These are phyloP conservation scores for Zophobas morio DNA, from an alignment of 1,140 invertebrate genomes.

Conservation along the genomic window DNA sequence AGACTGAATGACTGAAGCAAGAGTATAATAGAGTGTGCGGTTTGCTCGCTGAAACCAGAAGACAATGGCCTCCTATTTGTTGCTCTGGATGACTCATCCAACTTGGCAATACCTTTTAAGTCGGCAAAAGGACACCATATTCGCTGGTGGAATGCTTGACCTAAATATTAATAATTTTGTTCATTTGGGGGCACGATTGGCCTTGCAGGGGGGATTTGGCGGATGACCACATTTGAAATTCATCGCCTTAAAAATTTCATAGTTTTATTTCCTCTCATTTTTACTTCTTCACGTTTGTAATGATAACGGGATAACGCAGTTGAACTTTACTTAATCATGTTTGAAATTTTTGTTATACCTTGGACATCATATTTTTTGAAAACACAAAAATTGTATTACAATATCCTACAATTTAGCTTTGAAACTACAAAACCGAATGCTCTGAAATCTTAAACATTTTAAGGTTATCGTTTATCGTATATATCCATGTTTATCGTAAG, in stretches of 20 bases:
- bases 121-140: constrained; percentile 39
- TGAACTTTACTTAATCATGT: too few species aligned
- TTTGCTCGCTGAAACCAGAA: constrained; percentile 42
- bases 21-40: constrained; percentile 23
- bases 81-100: constrained; percentile 39
- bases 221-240: neutral
- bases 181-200: neutral
- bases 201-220: neutral
- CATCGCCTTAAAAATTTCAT: neutral
- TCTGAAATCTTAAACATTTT: too few species aligned
- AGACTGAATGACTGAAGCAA: constrained; percentile 12
- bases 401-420: too few species aligned
- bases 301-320: too few species aligned
- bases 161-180: constrained; percentile 45
- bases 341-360: too few species aligned
- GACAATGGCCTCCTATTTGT: constrained; percentile 47
- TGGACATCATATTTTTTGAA: too few species aligned
- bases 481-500: too few species aligned
- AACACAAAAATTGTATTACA: too few species aligned
- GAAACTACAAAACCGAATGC: too few species aligned
- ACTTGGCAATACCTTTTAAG: constrained; percentile 41
- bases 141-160: constrained; percentile 26
- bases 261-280: too few species aligned
- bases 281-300: too few species aligned
- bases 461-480: too few species aligned